Base-by-base conservation (phyloP, 2,113 vertebrate genomes). In the Ariopsis seemanni region DNA sequence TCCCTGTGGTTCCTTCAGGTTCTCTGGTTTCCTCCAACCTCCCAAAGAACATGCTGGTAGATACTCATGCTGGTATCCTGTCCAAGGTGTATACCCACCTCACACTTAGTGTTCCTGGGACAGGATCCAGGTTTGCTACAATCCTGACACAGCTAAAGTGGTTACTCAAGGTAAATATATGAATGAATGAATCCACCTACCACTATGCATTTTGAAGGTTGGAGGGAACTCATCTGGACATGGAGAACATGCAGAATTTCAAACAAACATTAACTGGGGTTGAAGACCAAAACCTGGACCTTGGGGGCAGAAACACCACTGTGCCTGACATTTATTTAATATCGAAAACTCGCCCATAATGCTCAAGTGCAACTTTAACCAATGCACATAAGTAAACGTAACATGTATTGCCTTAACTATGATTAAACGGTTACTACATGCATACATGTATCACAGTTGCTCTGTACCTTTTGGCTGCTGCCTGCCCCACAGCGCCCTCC, bases 401-500 rank as follows among this genome's bases (percentile, higher is more conserved):
- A 60, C 58, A 20, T 60, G 18, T 65, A 27, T 67, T 67, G n/a
- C n/a, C 65, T 67, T 67, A 27, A 67, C 42, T n/a, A 14, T 12
- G 25, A 30, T 14, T 27, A 14, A 67, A 30, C 1, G 17, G 14
- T 34, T 71, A 71, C 67, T 15, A 50, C 62, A 62, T 22, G 22
- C 14, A n/a, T n/a, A 62, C 17, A 58, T 62, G 52, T 48, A 81
- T 74, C 18, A 18, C 30, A 71, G 18, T 10, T 74, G 50, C 86
- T 71, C 12, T 88, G 83, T 92, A 94, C 93, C 92, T 92, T 93
- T 88, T 69, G 90, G 84, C 69, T 86, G 85, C 88, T 86, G 82
- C 78, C 7, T 50, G 55, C 62, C 62, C 91, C 89, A 80, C 62
- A 62, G 52, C 9, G 86, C 86, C 87, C 89, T 82, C 86, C 75